phyloP scores from a whole-genome alignment of 2,113 vertebrate species.

The human region DNA sequence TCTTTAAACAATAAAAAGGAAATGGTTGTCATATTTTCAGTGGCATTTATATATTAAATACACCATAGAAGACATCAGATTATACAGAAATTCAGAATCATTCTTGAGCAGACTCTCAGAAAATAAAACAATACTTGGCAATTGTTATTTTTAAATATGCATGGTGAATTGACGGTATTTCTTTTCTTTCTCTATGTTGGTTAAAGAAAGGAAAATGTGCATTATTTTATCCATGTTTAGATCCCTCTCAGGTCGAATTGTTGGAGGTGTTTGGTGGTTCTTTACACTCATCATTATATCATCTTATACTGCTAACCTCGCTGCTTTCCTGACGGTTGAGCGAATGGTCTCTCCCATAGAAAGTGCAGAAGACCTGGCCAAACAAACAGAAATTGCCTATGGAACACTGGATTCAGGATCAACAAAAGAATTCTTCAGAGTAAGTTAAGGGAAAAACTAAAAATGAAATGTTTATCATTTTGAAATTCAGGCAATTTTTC shows the following conservation, averaged over 20 bases:
- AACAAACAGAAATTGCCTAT: constrained; percentile 99
- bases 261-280: constrained; percentile 99
- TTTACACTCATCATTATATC: constrained; percentile 99
- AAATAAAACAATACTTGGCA: background rate
- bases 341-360: constrained; percentile 99
- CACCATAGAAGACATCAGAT: background rate
- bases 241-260: constrained; percentile 98
- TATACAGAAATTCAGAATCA: background rate
- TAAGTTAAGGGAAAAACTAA: constrained; percentile 81
- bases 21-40: background rate
- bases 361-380: constrained; percentile 98
- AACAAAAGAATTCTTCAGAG: constrained; percentile 99
- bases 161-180: constrained; percentile 35
- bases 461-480: background rate
- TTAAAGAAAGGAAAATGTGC: constrained; percentile 78
- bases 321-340: constrained; percentile 99
- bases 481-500: constrained; percentile 50
- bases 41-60: background rate
- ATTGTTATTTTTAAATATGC: constrained; percentile 44
- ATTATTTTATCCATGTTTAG: constrained; percentile 88
- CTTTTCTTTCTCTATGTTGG: background rate
- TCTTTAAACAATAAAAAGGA: background rate
- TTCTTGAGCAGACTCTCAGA: background rate
- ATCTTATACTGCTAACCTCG: constrained; percentile 98
- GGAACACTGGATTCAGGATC: constrained; percentile 98